Evolutionary conservation across 2,888 invertebrate species (phyloP).

Genomic region (Epicampocera succincta): DNA sequence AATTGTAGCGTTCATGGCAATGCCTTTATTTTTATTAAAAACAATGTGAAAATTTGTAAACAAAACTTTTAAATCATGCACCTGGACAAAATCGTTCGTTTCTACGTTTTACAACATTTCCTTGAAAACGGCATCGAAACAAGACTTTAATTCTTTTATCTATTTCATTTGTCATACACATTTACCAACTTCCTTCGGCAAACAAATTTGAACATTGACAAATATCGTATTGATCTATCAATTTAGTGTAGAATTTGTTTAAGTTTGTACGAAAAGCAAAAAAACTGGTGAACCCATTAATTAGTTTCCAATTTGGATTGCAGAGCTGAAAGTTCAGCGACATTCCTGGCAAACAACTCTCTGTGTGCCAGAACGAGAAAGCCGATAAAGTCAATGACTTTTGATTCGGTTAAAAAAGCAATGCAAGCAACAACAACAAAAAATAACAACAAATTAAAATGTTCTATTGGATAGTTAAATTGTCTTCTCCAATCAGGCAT

Average conservation of each 20-base stretch:
- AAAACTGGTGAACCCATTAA: constrained; percentile 28
- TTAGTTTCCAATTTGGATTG: constrained; percentile 43
- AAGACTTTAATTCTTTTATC: too few species aligned
- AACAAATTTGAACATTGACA: constrained; percentile 12
- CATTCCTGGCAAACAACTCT: constrained; percentile 18
- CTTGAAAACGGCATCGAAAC: too few species aligned
- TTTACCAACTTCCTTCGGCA: too few species aligned
- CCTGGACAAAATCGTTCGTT: too few species aligned
- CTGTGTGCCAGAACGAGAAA: background rate
- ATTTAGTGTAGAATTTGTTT: constrained; percentile 48
- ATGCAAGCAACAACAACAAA: too few species aligned
- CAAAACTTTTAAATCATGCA: too few species aligned
- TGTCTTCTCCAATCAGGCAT: constrained; percentile 15
- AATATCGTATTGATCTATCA: constrained; percentile 40
- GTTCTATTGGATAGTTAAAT: constrained; percentile 34
- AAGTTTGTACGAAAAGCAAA: background rate
- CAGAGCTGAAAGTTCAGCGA: constrained; percentile 48
- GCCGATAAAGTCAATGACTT: constrained; percentile 60
- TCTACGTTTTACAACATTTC: too few species aligned
- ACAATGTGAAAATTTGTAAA: too few species aligned
- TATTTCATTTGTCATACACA: too few species aligned
- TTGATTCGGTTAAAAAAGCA: constrained; percentile 40
- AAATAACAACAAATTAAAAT: constrained; percentile 46
- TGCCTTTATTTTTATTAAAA: too few species aligned
- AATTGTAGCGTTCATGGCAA: too few species aligned